Percentiles rank a stretch among this genome's conserved stretches.
These are phyloP conservation scores for Sylvia atricapilla DNA, from an alignment of 2,113 vertebrate species.

Conservation along the genomic window DNA sequence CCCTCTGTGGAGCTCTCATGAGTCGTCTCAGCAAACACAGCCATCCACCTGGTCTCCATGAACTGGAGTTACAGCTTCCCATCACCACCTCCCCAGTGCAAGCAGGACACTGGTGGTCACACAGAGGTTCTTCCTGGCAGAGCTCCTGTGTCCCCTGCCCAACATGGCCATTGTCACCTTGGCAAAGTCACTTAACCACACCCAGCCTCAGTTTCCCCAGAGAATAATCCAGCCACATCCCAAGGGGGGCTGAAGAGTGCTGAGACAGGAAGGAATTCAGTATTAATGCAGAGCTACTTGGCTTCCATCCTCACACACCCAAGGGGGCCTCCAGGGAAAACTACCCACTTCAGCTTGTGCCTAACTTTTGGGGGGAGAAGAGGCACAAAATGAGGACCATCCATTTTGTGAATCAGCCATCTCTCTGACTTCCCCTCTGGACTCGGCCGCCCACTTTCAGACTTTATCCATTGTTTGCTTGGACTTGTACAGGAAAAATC, in stretches of 20 bases:
- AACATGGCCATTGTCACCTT: fast-evolving
- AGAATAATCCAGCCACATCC: not conserved
- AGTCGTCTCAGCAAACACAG: not conserved
- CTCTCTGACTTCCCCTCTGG: not conserved
- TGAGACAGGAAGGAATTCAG: not conserved
- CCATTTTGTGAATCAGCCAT: slow-evolving; percentile 28
- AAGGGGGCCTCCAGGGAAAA: not conserved
- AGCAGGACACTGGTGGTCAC: not conserved
- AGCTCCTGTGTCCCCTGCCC: not conserved
- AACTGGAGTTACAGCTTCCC: not conserved
- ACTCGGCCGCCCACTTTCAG: not conserved
- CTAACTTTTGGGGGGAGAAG: not conserved
- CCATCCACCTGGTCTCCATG: not conserved
- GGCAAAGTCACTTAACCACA: not conserved
- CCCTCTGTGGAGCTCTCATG: not conserved
- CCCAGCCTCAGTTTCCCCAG: not conserved
- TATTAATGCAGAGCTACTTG: not conserved
- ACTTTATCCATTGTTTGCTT: slow-evolving; percentile 45
- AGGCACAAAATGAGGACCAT: not conserved
- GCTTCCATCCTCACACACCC: not conserved
- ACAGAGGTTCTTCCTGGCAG: not conserved
- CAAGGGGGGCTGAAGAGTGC: not conserved
- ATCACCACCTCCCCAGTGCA: not conserved
- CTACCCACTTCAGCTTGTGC: not conserved
- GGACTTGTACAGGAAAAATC: not conserved